A percentile compares a stretch with the other conserved stretches of the same genome.
Evolutionary conservation across 37 sponge, comb jelly and placozoan genomes (phyloP).

Genomic region (Beroe ovata): DNA sequence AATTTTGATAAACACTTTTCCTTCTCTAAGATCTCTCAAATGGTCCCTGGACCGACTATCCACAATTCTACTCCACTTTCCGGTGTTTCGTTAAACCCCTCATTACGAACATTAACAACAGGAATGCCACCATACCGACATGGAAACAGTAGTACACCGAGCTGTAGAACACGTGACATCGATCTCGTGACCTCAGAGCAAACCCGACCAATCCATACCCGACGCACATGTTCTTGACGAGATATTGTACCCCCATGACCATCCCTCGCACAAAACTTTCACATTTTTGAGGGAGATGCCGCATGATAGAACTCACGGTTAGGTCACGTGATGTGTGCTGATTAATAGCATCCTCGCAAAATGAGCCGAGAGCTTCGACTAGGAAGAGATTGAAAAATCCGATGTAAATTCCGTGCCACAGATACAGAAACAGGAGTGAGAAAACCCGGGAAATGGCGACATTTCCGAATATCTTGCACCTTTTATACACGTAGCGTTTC

Average conservation of each 20-base stretch:
- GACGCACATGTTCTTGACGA: constrained; percentile 50
- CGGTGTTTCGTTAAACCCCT: background rate
- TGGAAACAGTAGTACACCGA: constrained; percentile 56
- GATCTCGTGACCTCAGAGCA: constrained; percentile 8
- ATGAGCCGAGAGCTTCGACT: constrained; percentile 21
- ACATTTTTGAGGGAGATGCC: too few species aligned
- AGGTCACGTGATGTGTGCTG: constrained; percentile 28
- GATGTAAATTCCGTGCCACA: constrained; percentile 60
- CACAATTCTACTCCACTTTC: background rate
- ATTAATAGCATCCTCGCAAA: constrained; percentile 30
- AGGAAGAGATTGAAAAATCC: constrained; percentile 40
- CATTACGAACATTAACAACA: background rate
- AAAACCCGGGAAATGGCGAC: background rate
- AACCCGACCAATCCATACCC: constrained; percentile 64
- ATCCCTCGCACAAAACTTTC: background rate
- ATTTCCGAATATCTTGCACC: constrained; percentile 4
- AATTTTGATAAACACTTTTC: too few species aligned
- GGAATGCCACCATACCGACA: constrained; percentile 15
- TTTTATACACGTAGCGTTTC: constrained; percentile 21
- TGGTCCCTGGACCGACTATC: background rate
- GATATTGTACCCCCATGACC: background rate
- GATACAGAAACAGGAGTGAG: constrained; percentile 20
- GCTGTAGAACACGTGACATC: constrained; percentile 62
- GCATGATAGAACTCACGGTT: too few species aligned
- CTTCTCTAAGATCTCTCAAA: too few species aligned